Percentiles rank a stretch among this genome's conserved stretches.
Evolutionary conservation across 2,888 invertebrate genomes (phyloP).

Genomic region (Spicauda simplicius): DNA sequence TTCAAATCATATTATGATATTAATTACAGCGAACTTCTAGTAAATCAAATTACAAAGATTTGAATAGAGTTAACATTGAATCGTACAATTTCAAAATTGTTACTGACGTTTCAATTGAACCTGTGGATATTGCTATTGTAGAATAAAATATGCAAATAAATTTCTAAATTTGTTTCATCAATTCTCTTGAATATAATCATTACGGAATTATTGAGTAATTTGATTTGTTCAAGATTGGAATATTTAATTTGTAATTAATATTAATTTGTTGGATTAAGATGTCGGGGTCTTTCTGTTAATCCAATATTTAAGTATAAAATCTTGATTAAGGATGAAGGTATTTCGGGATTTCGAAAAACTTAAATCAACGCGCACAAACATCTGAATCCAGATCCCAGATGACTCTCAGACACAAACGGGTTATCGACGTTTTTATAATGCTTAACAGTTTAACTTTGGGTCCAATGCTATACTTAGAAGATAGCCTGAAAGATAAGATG

Average conservation of each 20-base stretch:
- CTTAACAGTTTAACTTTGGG: too few species aligned
- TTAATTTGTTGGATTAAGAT: background rate
- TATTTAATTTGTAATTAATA: background rate
- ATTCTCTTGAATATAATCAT: constrained; percentile 5
- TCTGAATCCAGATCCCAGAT: too few species aligned
- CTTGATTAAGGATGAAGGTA: too few species aligned
- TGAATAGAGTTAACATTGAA: constrained; percentile 16
- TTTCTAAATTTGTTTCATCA: constrained; percentile 36
- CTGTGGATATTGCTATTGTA: constrained; percentile 35
- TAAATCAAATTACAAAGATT: constrained; percentile 21
- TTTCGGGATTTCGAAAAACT: too few species aligned
- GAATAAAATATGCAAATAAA: constrained; percentile 44
- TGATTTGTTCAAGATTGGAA: background rate
- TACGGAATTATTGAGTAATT: constrained; percentile 8
- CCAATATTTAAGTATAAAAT: background rate
- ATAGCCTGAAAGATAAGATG: too few species aligned
- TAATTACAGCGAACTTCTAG: background rate
- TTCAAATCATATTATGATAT: background rate
- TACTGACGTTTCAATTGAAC: constrained; percentile 25
- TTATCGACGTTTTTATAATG: too few species aligned
- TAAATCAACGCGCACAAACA: too few species aligned
- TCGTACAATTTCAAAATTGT: constrained; percentile 25
- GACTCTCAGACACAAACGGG: too few species aligned
- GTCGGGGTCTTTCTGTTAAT: background rate
- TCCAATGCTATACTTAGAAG: too few species aligned